A percentile compares a stretch with the other conserved stretches of the same genome.
phyloP scores from a whole-genome alignment of 1,140 invertebrate species.

The Heliconius melpomene region DNA sequence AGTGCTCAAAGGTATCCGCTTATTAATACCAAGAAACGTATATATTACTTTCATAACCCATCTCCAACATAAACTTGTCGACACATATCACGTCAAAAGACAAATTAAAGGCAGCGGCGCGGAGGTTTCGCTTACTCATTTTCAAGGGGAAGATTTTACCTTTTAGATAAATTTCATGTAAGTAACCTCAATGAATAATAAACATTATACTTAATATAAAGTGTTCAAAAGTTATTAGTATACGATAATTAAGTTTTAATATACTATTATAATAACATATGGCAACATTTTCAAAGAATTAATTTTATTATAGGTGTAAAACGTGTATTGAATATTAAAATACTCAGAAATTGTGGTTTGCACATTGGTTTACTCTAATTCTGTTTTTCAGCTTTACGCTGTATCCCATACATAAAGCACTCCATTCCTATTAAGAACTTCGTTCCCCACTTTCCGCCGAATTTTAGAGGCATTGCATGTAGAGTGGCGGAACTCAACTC shows the following conservation, averaged over 20 bases:
- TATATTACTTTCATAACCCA: conserved; percentile 36
- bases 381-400: too few species aligned
- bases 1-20: conserved; percentile 27
- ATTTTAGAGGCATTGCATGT: too few species aligned
- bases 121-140: conserved; percentile 43
- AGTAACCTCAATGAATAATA: conserved; percentile 22
- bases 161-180: conserved; percentile 37
- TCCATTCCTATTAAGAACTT: too few species aligned
- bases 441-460: too few species aligned
- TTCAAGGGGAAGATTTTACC: conserved; percentile 44
- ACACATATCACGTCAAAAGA: conserved; percentile 44
- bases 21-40: conserved; percentile 38
- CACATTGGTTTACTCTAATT: background rate
- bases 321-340: background rate
- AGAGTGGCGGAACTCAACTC: too few species aligned
- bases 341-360: background rate
- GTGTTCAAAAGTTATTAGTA: conserved; percentile 11
- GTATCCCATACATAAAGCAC: too few species aligned
- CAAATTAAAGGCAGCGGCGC: conserved; percentile 41
- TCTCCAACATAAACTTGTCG: conserved; percentile 38
- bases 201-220: background rate
- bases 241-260: conserved; percentile 1
- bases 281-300: background rate
- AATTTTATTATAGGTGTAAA: background rate
- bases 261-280: background rate